Conservation (phyloP, 2,797 vertebrate genomes). For the Hippocampus kuda region DNA sequence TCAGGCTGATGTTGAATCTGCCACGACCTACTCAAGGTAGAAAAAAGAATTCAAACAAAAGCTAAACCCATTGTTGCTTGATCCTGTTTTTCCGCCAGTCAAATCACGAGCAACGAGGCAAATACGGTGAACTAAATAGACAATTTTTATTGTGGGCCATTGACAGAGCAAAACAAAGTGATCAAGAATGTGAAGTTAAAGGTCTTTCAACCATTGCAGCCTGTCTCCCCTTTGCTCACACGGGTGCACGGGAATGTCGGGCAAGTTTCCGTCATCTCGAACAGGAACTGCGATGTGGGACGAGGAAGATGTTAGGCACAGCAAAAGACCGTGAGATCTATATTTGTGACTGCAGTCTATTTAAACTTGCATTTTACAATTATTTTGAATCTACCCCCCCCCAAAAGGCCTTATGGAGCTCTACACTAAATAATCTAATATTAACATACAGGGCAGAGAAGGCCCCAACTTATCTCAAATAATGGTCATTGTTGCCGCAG, state of each 20-base stretch:
- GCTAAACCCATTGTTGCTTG: not conserved
- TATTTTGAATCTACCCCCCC: no score
- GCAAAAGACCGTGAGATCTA: not conserved
- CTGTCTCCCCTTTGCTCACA: slow-evolving; percentile 66
- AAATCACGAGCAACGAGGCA: slow-evolving; percentile 3
- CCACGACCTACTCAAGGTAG: not conserved
- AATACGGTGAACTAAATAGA: slow-evolving; percentile 54
- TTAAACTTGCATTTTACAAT: no score
- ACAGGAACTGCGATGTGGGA: slow-evolving; percentile 67
- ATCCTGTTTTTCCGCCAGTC: not conserved
- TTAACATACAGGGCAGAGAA: no score
- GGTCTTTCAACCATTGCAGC: slow-evolving; percentile 77
- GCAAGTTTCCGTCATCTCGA: slow-evolving; percentile 79
- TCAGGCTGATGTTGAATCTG: not conserved
- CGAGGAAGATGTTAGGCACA: not conserved
- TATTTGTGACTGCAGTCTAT: no score
- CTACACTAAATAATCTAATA: no score
- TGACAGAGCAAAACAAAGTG: slow-evolving; percentile 22
- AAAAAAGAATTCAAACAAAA: slow-evolving; percentile 6
- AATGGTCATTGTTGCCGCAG: no score
- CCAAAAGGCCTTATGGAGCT: no score
- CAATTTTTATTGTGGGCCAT: slow-evolving; percentile 56
- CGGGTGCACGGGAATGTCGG: slow-evolving; percentile 76
- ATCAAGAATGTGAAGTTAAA: slow-evolving; percentile 53
- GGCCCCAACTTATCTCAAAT: no score